Evolutionary conservation across 2,888 invertebrate genomes (phyloP).

Genomic region (Ichneumoninae sp.): DNA sequence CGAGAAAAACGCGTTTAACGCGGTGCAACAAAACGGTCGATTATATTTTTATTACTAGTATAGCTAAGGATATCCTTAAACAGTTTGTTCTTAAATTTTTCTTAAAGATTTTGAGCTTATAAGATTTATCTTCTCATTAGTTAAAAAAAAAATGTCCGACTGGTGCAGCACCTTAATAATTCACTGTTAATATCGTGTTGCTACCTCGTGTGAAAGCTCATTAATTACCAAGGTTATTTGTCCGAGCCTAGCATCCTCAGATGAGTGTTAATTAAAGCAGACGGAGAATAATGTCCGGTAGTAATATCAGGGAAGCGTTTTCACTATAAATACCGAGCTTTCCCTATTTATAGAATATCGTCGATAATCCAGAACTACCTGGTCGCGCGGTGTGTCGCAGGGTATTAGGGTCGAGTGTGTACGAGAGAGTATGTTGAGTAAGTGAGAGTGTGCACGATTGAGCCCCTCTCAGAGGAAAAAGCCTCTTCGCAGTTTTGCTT

Average conservation of each 20-base stretch:
- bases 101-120: background rate
- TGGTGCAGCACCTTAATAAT: background rate
- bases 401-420: slow-evolving; percentile 60
- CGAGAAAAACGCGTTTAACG: background rate
- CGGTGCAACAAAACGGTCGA: background rate
- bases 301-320: slow-evolving; percentile 43
- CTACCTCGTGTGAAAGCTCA: background rate
- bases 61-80: background rate
- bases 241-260: background rate
- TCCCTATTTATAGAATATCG: slow-evolving; percentile 59
- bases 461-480: slow-evolving; percentile 25
- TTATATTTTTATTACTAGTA: background rate
- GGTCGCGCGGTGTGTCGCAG: slow-evolving; percentile 31
- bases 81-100: background rate
- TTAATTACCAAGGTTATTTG: slow-evolving; percentile 3
- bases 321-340: slow-evolving; percentile 50
- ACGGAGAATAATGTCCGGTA: slow-evolving; percentile 33
- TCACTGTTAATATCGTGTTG: background rate
- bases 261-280: slow-evolving; percentile 40
- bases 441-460: slow-evolving; percentile 13
- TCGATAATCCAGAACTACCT: slow-evolving; percentile 51
- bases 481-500: slow-evolving; percentile 44
- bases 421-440: slow-evolving; percentile 3
- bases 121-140: background rate
- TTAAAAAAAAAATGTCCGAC: background rate